These are phyloP conservation scores for Tachypleus tridentatus DNA, from an alignment of 1,140 invertebrate genomes.

Conservation along the genomic window DNA sequence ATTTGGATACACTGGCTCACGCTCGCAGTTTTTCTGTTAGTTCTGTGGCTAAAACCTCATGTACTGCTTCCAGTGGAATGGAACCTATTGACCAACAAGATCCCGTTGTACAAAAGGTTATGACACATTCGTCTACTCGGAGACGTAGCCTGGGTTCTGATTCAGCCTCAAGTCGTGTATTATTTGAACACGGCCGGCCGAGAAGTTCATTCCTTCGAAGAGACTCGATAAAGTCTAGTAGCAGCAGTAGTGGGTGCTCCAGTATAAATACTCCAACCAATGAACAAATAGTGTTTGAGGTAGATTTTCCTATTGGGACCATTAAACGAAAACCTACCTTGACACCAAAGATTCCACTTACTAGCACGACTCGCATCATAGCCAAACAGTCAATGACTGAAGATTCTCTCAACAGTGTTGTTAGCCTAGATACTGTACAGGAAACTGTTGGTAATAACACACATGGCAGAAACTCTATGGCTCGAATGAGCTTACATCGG, in stretches of 20 bases:
- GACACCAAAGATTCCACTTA: slow-evolving; percentile 60
- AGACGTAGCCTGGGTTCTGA: too few relatives aligned
- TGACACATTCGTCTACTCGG: too few relatives aligned
- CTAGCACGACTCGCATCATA: slow-evolving; percentile 69
- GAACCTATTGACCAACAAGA: too few relatives aligned
- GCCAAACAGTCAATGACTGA: slow-evolving; percentile 22
- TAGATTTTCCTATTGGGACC: slow-evolving; percentile 45
- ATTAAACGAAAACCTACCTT: slow-evolving; percentile 29
- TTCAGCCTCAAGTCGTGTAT: too few relatives aligned
- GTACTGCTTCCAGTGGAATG: too few relatives aligned
- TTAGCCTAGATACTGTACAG: slow-evolving; percentile 7
- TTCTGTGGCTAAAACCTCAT: slow-evolving; percentile 26
- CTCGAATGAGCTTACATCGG: slow-evolving; percentile 26
- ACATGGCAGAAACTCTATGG: slow-evolving; percentile 11
- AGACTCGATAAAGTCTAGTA: slow-evolving; percentile 25
- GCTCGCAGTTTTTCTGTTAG: slow-evolving; percentile 53
- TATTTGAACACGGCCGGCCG: slow-evolving; percentile 18
- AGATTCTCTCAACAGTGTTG: slow-evolving; percentile 1
- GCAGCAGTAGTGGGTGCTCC: slow-evolving; percentile 27
- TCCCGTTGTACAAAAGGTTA: too few relatives aligned
- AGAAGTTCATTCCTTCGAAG: slow-evolving; percentile 12
- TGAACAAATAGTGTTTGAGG: slow-evolving; percentile 43
- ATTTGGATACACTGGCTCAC: slow-evolving; percentile 62
- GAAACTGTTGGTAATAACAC: slow-evolving; percentile 18
- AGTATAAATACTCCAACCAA: slow-evolving; percentile 34